Conservation (phyloP, 2,888 invertebrate genomes). For the Drosophila bunnanda region DNA sequence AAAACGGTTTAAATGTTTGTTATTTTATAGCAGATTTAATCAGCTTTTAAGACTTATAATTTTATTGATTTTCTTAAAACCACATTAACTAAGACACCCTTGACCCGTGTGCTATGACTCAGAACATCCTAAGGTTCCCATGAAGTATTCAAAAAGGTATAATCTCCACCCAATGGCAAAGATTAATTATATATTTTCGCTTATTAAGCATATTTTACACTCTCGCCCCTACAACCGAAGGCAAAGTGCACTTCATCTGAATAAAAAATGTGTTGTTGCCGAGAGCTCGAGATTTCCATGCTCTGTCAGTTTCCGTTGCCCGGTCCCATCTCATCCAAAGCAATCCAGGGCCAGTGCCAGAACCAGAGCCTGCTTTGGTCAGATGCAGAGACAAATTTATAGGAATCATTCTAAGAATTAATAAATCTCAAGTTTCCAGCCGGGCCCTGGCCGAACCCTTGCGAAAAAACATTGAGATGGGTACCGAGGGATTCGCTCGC, state of each 20-base stretch:
- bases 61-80: not conserved
- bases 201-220: slow-evolving; percentile 23
- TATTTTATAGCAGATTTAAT: not conserved
- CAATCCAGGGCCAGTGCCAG: not conserved
- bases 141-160: not conserved
- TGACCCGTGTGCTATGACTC: not conserved
- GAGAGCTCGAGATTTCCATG: slow-evolving; percentile 35
- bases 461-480: slow-evolving; percentile 27
- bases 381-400: slow-evolving; percentile 45
- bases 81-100: not conserved
- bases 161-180: slow-evolving; percentile 3
- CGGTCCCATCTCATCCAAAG: slow-evolving; percentile 12
- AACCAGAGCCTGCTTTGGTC: slow-evolving; percentile 20
- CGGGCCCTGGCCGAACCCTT: slow-evolving; percentile 38
- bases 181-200: slow-evolving; percentile 23
- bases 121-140: not conserved
- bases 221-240: not conserved
- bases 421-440: slow-evolving; percentile 78
- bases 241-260: slow-evolving; percentile 27
- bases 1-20: not conserved
- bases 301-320: slow-evolving; percentile 35
- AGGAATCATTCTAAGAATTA: slow-evolving; percentile 73
- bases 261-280: slow-evolving; percentile 28
- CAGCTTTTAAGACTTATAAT: not conserved
- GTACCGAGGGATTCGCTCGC: slow-evolving; percentile 37